Evolutionary conservation across 2,113 vertebrate species (phyloP), one percentile per base, ranked within the genome.

Genomic region (Eulemur macaco): DNA sequence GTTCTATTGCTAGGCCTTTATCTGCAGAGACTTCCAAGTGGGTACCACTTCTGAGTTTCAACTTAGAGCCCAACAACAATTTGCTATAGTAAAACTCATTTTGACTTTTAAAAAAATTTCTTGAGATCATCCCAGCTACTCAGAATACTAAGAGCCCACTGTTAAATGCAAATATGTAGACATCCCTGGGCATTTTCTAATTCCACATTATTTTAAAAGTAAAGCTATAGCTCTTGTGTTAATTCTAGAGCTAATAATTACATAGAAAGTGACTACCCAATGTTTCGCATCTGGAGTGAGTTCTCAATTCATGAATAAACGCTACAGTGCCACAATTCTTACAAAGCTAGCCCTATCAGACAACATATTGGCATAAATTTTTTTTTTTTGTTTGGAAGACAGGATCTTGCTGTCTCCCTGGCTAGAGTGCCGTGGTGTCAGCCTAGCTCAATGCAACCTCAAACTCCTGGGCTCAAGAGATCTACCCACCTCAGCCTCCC

Each of bases 171-270:
- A 77, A 77, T 54, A 84, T 7, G 17, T 37, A 64, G 27, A 74
- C 1, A 7, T 88, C 13, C 11, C 23, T 84, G 29, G 25, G 20
- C 27, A 27, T 60, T 52, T 76, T 91, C 66, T 87, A 63, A 77
- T n/a, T 87, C 52, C 13, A 66, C 39, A 50, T 64, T 64, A 69
- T 90, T 91, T 89, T 85, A 94, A 94, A 54, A 69, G n/a, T 52
- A 50, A 71, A 76, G 37, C 31, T 60, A 81, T 11, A 29, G 23
- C 84, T 54, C 34, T 20, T 89, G 60, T 64, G 45, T 91, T 84
- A 69, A 93, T 93, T 93, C 58, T 37, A 77, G 42, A 63, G 5
- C 66, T 50, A 84, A 60, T 20, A 83, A 84, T 8, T 56, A 25
- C 37, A 85, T 1, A 58, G 17, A 71, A 71, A 89, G 34, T 86